Evolutionary conservation across 2,797 vertebrate genomes (phyloP).

Genomic region (Hypotaenidia okinawae): DNA sequence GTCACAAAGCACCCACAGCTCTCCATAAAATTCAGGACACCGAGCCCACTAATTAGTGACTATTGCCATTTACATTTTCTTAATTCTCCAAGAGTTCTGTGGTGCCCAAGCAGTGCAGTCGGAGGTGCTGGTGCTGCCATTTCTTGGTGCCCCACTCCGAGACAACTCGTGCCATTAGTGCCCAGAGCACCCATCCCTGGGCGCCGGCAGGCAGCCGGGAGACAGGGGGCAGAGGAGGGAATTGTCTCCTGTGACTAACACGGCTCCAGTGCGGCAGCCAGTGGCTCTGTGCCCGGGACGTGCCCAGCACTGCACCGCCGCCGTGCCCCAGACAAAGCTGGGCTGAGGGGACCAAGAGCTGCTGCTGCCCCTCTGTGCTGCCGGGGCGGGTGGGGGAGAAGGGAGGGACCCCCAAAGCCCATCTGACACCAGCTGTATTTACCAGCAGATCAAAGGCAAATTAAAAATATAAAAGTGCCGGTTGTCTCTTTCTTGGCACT

Average conservation of each 20-base stretch:
- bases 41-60: fast-evolving
- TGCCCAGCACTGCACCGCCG: neutral
- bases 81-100: no score
- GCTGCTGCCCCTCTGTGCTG: neutral
- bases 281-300: neutral
- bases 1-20: fast-evolving
- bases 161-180: neutral
- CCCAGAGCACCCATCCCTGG: neutral
- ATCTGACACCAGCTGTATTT: neutral
- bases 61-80: neutral
- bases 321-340: no score
- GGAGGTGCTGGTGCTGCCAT: neutral
- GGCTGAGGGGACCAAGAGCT: neutral
- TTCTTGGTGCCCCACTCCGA: neutral
- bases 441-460: neutral
- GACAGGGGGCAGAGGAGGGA: neutral
- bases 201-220: neutral
- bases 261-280: neutral
- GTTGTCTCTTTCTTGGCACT: neutral
- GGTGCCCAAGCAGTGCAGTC: neutral
- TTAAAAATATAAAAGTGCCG: neutral
- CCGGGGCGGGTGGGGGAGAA: fast-evolving
- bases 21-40: neutral
- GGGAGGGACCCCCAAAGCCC: neutral
- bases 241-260: conserved; percentile 16